Evolutionary conservation across 35 echinoderm and acorn worm species (phyloP).

Genomic region (Ophiothrix spiculata): DNA sequence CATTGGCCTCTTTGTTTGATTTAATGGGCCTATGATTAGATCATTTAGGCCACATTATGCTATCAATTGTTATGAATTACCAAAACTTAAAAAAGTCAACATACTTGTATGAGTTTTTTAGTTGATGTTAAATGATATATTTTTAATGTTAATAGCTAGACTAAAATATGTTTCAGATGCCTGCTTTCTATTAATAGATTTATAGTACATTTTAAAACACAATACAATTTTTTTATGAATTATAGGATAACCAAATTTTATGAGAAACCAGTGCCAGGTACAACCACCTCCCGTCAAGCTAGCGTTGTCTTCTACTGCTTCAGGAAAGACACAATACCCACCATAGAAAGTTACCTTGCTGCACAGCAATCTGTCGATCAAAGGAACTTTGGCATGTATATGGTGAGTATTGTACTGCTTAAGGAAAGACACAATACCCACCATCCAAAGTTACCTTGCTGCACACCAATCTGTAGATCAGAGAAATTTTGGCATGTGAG

Average conservation of each 20-base stretch:
- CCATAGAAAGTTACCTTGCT: conserved; percentile 46
- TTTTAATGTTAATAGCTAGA: too few species aligned
- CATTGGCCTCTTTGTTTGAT: too few species aligned
- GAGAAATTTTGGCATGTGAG: conserved; percentile 80
- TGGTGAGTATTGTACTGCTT: conserved; percentile 92
- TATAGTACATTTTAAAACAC: not conserved
- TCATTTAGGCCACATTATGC: too few species aligned
- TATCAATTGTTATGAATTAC: too few species aligned
- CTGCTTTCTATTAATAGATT: too few species aligned
- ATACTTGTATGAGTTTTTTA: too few species aligned
- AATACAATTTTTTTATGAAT: not conserved
- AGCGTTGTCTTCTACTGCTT: conserved; percentile 90
- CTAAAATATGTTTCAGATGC: too few species aligned
- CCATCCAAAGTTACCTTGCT: conserved; percentile 46
- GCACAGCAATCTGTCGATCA: conserved; percentile 39
- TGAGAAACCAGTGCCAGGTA: conserved; percentile 62
- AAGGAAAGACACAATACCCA: conserved; percentile 56
- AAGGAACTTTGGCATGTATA: conserved; percentile 82
- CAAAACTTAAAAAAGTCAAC: too few species aligned
- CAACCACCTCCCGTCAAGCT: conserved; percentile 60
- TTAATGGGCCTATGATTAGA: too few species aligned
- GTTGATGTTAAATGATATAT: too few species aligned
- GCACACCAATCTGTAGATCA: conserved; percentile 42
- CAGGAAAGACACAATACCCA: conserved; percentile 57
- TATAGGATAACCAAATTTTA: conserved; percentile 71